These are phyloP conservation scores for Pseudococcus viburni DNA, from an alignment of 2,888 invertebrate species.

Conservation along the genomic window DNA sequence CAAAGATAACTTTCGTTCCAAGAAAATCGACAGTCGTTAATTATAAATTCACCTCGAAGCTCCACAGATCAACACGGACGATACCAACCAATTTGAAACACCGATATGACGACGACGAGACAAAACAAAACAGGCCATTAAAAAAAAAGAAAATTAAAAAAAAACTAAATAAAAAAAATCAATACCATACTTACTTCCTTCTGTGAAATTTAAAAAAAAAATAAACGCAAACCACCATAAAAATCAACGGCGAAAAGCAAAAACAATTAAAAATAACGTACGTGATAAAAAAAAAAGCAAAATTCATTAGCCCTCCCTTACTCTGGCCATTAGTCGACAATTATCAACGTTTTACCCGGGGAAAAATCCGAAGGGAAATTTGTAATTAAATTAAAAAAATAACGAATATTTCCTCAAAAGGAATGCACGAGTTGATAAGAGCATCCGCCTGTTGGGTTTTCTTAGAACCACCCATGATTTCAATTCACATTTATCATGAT, in stretches of 20 bases:
- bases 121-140: not conserved
- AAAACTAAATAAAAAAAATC: not conserved
- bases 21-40: too few species aligned
- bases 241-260: constrained; percentile 5
- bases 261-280: not conserved
- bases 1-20: too few species aligned
- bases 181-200: not conserved
- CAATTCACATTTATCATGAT: too few species aligned
- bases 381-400: not conserved
- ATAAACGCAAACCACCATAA: constrained; percentile 7
- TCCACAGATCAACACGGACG: not conserved
- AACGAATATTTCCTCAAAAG: not conserved
- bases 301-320: not conserved
- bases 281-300: not conserved
- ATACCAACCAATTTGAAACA: not conserved
- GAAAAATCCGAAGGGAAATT: not conserved
- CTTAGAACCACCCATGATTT: too few species aligned
- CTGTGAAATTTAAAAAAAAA: not conserved
- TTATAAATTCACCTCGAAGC: too few species aligned
- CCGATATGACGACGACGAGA: not conserved
- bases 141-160: not conserved
- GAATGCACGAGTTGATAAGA: not conserved
- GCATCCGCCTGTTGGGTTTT: too few species aligned
- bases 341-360: not conserved
- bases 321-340: not conserved